phyloP scores from a whole-genome alignment of 2,888 invertebrate species.

The Plagodis dolabraria region DNA sequence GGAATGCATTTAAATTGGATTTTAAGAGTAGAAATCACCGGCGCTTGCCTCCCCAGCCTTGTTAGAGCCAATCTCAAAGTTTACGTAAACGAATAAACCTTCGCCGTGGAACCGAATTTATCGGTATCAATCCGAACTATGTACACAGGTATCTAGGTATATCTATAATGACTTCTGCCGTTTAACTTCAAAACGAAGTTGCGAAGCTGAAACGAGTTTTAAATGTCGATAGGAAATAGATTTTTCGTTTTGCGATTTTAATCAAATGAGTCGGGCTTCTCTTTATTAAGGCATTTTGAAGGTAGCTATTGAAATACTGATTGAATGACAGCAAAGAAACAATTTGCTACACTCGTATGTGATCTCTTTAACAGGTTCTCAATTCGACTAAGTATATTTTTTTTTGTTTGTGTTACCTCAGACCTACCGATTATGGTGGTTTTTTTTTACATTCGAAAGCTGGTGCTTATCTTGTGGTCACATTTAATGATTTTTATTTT shows the following conservation, averaged over 20 bases:
- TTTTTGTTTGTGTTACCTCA: no score
- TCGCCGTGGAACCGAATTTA: conserved; percentile 71
- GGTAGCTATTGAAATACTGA: no score
- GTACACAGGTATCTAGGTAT: conserved; percentile 9
- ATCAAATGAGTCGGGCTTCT: conserved; percentile 13
- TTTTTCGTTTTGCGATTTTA: conserved; percentile 20
- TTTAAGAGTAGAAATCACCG: conserved; percentile 85
- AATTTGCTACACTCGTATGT: neutral
- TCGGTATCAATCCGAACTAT: conserved; percentile 68
- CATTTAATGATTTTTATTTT: no score
- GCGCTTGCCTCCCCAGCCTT: conserved; percentile 76
- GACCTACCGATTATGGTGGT: no score
- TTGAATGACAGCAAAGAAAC: neutral
- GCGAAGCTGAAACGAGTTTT: conserved; percentile 26
- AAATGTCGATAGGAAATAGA: conserved; percentile 23
- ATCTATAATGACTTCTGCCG: conserved; percentile 34
- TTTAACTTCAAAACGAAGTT: conserved; percentile 32
- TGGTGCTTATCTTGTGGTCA: no score
- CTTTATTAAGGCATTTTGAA: neutral
- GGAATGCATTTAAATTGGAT: conserved; percentile 86
- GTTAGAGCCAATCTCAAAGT: conserved; percentile 84
- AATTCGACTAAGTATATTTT: no score
- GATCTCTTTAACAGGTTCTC: no score
- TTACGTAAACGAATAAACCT: conserved; percentile 84
- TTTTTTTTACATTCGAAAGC: no score